Percentiles rank a stretch among this genome's conserved stretches.
These are phyloP conservation scores for Aricia agestis DNA, from an alignment of 1,140 invertebrate species.

Conservation along the genomic window DNA sequence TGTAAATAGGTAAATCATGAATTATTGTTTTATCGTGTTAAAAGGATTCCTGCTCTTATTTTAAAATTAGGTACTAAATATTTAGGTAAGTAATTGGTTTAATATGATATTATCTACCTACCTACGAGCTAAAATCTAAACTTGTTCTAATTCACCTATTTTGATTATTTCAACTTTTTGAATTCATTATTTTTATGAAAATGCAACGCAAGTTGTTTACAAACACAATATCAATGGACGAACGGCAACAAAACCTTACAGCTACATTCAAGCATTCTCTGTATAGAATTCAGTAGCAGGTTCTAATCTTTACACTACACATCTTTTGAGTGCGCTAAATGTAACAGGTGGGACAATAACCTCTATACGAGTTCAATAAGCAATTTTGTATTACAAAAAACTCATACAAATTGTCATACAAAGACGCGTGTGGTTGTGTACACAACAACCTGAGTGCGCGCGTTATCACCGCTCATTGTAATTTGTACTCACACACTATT, in stretches of 20 bases:
- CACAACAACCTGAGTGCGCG: not conserved
- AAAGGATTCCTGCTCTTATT: too few relatives aligned
- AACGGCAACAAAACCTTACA: not conserved
- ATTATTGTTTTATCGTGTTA: too few relatives aligned
- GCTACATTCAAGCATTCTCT: not conserved
- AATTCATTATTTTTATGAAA: not conserved
- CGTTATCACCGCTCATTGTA: not conserved
- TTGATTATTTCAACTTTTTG: not conserved
- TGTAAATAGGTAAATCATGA: too few relatives aligned
- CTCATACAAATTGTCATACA: conserved; percentile 16
- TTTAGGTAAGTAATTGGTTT: too few relatives aligned
- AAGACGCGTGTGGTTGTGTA: conserved; percentile 10
- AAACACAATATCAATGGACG: not conserved
- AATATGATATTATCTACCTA: too few relatives aligned
- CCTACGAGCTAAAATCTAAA: too few relatives aligned
- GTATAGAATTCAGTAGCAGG: not conserved
- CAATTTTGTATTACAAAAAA: conserved; percentile 10
- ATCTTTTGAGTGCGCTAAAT: conserved; percentile 1
- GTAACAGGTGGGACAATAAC: conserved; percentile 6
- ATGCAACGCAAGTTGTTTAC: not conserved
- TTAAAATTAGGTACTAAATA: too few relatives aligned
- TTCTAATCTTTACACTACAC: not conserved
- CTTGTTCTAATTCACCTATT: too few relatives aligned
- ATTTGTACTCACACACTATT: not conserved
- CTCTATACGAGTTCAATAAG: conserved; percentile 5